phyloP scores from a whole-genome alignment of 2,113 vertebrate genomes.

The Grammomys dolichurus region DNA sequence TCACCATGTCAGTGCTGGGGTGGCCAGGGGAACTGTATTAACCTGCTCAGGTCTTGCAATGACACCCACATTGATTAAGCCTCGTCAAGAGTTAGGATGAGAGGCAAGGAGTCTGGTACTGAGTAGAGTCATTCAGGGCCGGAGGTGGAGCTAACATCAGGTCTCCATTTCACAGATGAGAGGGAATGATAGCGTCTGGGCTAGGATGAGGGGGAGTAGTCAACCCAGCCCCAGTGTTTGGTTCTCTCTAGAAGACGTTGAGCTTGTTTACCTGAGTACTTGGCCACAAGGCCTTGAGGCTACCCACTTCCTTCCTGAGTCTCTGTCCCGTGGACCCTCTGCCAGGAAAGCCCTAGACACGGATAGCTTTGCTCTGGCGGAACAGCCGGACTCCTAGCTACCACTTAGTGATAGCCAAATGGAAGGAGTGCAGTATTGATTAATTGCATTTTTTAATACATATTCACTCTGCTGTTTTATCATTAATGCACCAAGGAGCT shows the following conservation, averaged over 20 bases:
- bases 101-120: background rate
- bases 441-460: conserved; percentile 67
- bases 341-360: conserved; percentile 58
- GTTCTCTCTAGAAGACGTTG: background rate
- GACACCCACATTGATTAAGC: background rate
- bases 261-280: background rate
- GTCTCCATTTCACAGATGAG: background rate
- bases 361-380: background rate
- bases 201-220: background rate
- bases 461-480: conserved; percentile 83
- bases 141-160: background rate
- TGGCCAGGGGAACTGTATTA: background rate
- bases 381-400: conserved; percentile 14
- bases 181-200: background rate
- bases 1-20: accelerated
- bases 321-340: background rate
- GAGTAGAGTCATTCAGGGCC: too few relatives aligned
- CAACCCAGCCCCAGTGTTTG: background rate
- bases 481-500: conserved; percentile 88
- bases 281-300: background rate
- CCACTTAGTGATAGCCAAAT: conserved; percentile 40
- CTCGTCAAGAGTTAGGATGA: background rate
- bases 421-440: conserved; percentile 83
- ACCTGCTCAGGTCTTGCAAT: background rate
- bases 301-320: background rate